Evolutionary conservation across 2,888 invertebrate species (phyloP).

Genomic region (Petrolisthes cinctipes): DNA sequence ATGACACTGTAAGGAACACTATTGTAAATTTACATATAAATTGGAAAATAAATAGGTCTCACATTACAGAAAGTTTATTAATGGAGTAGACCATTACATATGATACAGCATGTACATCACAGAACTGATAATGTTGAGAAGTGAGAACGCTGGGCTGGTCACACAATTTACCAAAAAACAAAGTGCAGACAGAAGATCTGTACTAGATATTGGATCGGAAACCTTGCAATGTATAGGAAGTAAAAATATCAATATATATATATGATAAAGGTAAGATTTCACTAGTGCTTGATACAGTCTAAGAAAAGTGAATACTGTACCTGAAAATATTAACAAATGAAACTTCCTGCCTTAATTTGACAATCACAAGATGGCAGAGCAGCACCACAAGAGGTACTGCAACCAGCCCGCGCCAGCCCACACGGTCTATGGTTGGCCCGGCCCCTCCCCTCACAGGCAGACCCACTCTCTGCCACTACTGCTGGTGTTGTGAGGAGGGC

Average conservation of each 20-base stretch:
- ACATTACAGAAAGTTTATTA: conserved; percentile 65
- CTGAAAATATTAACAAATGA: background rate
- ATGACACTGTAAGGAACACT: too few relatives aligned
- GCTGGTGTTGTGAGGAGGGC: too few relatives aligned
- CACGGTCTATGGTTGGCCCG: conserved; percentile 49
- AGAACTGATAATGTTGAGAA: conserved; percentile 40
- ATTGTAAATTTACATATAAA: too few relatives aligned
- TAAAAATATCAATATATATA: background rate
- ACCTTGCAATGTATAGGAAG: background rate
- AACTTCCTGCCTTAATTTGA: conserved; percentile 28
- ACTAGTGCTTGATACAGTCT: conserved; percentile 7
- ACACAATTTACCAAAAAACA: background rate
- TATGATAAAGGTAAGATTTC: background rate
- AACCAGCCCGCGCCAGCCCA: conserved; percentile 55
- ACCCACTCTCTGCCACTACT: conserved; percentile 8
- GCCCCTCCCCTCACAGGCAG: conserved; percentile 37
- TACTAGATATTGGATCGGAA: background rate
- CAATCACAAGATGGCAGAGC: conserved; percentile 18
- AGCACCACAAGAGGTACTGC: conserved; percentile 28
- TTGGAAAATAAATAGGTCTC: background rate
- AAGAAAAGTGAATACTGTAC: background rate
- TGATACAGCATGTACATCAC: conserved; percentile 66
- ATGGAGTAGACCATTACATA: conserved; percentile 66
- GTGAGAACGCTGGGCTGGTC: conserved; percentile 41
- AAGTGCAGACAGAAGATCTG: background rate